Evolutionary conservation across 30 jellyfish, hydroid and myxozoan species (phyloP), one percentile per base, ranked within the genome.

Genomic region (Cassiopea xamachana): DNA sequence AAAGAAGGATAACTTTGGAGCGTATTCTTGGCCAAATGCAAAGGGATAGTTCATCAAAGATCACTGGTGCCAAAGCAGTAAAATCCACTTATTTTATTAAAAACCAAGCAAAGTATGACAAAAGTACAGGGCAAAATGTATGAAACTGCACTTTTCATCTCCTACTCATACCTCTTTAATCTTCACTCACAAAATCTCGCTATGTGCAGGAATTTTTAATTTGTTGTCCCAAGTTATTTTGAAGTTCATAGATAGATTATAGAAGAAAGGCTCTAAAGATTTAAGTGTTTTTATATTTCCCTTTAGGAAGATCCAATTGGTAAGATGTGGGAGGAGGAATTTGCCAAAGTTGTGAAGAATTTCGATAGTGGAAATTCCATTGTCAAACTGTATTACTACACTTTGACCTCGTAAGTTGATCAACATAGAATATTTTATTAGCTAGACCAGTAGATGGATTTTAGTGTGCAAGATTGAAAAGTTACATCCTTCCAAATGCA

Each of bases 241-340:
- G 10, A 0, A 55, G 64, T 55, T 55, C 64, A 55, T 55, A 27
- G 39, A 27, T 27, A 27, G 39, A 0, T 27, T 27, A 27, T 27
- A 27, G 0, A 27, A 27, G 39, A 27, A 27, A 0, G 39, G 39
- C 39, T 27, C 39, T 27, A 27, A 27, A 27, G 39, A 27, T 27
- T 0, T 27, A 27, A 27, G 39, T 27, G 39, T 27, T 27, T 10
- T 3, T 55, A 3, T 6, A 0, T 6, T 55, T 10, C 7, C 27
- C 15, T 17, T 2, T 60, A 92, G 98, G 98, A 85, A 58, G 98
- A 93, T 73, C 75, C 83, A 16, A 75, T 64, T 2, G 98, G 96
- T 48, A 78, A 87, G 69, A 48, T n/a, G 67, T 93, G 96, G 96
- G 98, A 93, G 73, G 87, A 82, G 46, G 87, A 69, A 74, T 88